Evolutionary conservation across 2,797 vertebrate species (phyloP), one percentile per base, ranked within the genome.

Genomic region (Setipinna tenuifilis): DNA sequence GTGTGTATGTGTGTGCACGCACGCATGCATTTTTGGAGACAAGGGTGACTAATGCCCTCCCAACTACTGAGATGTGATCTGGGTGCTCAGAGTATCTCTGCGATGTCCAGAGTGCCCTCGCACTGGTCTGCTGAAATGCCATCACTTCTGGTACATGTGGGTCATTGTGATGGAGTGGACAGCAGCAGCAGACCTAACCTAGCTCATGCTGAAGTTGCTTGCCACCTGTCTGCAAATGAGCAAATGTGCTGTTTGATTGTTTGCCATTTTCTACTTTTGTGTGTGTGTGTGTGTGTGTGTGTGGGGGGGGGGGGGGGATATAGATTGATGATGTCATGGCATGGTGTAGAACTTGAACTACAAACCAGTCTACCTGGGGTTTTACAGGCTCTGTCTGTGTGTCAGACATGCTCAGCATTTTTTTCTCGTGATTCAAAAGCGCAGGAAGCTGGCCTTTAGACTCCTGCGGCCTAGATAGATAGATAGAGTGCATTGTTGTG

Each of bases 401-500:
- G 4, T 54, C 14, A 14, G 50, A 54, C 50, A 7, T 54, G 31
- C 71, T 78, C 16, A 41, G 17, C 35, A 54, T 78, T 78, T 35
- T 44, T 78, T 44, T 44, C 31, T 41, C 2, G 31, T 19, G 35
- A 19, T 44, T 44, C 35, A 21, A 35, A 41, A 19, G 35, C 5
- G 14, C 50, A 16, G 28, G 6, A 71, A 68, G 31, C 68, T 71
- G 71, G 71, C 35, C 71, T 78, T 78, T 44, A 44, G 71, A 35
- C 71, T 78, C 71, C 35, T 19, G 68, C 14, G 17, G 71, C 31
- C 16, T 31, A 17, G 12, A 28, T 78, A 78, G 12, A 28, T 78
- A 78, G 31, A 17, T 78, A 54, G 50, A 54, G 50, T 14, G 7
- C 50, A 54, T 78, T 78, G 71, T 78, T 78, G 71, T 78, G 71